Evolutionary conservation across 2,888 invertebrate genomes (phyloP).

Genomic region (Oasisia sp.): DNA sequence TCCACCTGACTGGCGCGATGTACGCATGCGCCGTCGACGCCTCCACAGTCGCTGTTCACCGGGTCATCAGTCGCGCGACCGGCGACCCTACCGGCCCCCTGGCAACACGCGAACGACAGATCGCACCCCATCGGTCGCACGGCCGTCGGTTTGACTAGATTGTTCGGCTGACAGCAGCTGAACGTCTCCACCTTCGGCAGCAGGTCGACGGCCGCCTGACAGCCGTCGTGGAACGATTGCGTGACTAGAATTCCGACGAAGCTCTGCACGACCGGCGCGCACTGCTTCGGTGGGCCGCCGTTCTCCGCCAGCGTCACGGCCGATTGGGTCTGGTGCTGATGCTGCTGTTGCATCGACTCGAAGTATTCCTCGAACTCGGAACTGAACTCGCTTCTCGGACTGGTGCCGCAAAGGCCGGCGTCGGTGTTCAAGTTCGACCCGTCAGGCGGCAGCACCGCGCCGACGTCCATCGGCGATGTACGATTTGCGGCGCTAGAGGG

Average conservation of each 20-base stretch:
- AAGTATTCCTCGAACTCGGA: not conserved
- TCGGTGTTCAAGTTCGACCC: not conserved
- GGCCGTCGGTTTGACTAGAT: constrained; percentile 1
- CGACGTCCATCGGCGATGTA: not conserved
- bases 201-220: not conserved
- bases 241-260: constrained; percentile 12
- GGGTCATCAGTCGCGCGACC: not conserved
- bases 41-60: not conserved
- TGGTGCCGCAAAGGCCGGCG: not conserved
- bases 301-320: not conserved
- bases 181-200: not conserved
- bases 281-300: not conserved
- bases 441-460: not conserved
- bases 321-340: not conserved
- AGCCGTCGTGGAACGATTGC: not conserved
- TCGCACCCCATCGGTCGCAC: not conserved
- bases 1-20: not conserved
- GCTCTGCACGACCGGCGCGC: not conserved
- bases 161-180: not conserved
- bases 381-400: not conserved
- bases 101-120: not conserved
- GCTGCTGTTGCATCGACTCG: not conserved
- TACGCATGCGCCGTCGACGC: not conserved
- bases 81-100: not conserved
- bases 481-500: not conserved